Evolutionary conservation across 2,888 invertebrate species (phyloP), one percentile per base, ranked within the genome.

Genomic region (Cosmia pyralina): DNA sequence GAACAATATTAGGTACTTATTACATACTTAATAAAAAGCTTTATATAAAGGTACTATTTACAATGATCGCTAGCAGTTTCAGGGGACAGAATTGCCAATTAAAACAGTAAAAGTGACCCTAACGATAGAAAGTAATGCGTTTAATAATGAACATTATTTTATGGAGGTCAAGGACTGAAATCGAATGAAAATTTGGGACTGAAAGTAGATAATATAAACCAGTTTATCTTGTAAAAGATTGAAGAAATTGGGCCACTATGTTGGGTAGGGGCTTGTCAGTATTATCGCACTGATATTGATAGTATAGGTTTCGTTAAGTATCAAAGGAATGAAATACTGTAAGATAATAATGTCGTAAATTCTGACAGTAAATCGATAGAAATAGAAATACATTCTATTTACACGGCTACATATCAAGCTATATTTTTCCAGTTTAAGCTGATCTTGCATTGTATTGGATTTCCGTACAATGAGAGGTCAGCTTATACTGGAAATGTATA

Each of bases 31-130:
- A 62, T 46, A 65, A 66, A 28, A 50, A 19, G 15, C 55, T 58
- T 64, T 58, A 60, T 65, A 71, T 71, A 63, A 72, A 64, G 69
- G 64, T 68, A 63, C 57, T 77, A 69, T 69, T 58, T 60, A 68
- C 71, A 73, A 78, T 74, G 74, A 76, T 72, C 74, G 71, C 64
- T 64, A 55, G 68, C 73, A 67, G 46, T 79, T 72, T 69, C 28
- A 52, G 28, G 59, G 83, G 72, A 67, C 76, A 67, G 69, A 84
- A 77, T 75, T 77, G 60, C 76, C 76, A 84, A 81, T 85, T 83
- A 81, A 72, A 71, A 67, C 75, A 57, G 75, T 67, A 66, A 59
- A 69, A 63, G 38, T 68, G 60, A 72, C 72, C 82, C 58, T 63
- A 62, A 65, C 48, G n/a, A 58, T 44, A 63, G 65, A 48, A 53